Evolutionary conservation across 2,113 vertebrate species (phyloP), one percentile per base, ranked within the genome.

Genomic region (Alligator mississippiensis): DNA sequence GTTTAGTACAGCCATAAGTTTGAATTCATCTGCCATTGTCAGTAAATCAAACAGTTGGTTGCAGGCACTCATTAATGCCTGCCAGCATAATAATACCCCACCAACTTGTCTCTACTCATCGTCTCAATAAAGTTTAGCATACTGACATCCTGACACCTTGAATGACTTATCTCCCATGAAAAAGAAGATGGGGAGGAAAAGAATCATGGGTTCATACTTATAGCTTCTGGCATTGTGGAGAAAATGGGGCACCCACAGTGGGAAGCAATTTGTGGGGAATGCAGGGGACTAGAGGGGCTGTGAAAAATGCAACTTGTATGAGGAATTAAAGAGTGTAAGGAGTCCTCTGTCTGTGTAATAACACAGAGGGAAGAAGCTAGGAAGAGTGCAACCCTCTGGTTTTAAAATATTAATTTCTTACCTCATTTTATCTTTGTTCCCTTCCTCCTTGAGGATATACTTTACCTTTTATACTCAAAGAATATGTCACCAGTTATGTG

Each of bases 391-490:
- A 34, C 55, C 60, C 75, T 75, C 22, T 22, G 76, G 25, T 6
- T 76, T 88, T 15, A 59, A 64, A 54, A 59, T 58, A 66, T 55
- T 47, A 74, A 8, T 82, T 87, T 59, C 15, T 87, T 79, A n/a
- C 55, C 79, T 54, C 5, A 2, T 93, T 82, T 89, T 10, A 59
- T 19, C 57, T 76, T 77, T 55, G 9, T 25, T n/a, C 77, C 60
- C 55, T 75, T 78, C 34, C 83, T 61, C 72, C 64, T 7, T 77
- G 78, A 25, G n/a, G 27, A 38, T 66, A 38, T 7, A 4, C 15
- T 87, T 93, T 80, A 76, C 17, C 55, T 34, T 82, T 79, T 63
- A 15, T 68, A 34, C 75, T 82, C 59, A n/a, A 84, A 91, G 84
- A 90, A 22, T 55, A 13, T 72, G 28, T 27, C 12, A 34, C 19